A percentile compares a stretch with the other conserved stretches of the same genome.
Conservation (phyloP, 2,888 invertebrate species). For the Xestia ashworthii region DNA sequence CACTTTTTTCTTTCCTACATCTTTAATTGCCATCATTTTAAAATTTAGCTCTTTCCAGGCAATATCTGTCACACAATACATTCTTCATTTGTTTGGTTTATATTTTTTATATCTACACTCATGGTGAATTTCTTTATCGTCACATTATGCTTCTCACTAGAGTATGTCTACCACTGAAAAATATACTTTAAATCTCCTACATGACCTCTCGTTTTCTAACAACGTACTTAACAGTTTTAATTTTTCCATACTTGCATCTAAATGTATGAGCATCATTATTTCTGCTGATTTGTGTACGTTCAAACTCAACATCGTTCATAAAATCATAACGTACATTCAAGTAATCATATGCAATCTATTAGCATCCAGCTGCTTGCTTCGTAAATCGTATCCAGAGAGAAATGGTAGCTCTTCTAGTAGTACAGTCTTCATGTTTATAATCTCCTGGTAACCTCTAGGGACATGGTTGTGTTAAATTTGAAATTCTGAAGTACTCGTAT, state of each 20-base stretch:
- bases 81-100: not conserved
- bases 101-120: not conserved
- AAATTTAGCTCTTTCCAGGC: not conserved
- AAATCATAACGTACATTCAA: not conserved
- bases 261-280: not conserved
- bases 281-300: not conserved
- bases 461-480: not conserved
- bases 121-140: not conserved
- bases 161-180: not conserved
- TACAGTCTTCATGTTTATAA: conserved; percentile 28
- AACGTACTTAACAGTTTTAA: not conserved
- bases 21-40: not conserved
- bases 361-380: conserved; percentile 6
- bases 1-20: not conserved
- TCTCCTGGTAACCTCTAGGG: conserved; percentile 14
- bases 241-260: not conserved
- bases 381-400: conserved; percentile 28
- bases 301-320: conserved; percentile 9
- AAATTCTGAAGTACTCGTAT: not conserved
- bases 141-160: not conserved
- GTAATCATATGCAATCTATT: conserved; percentile 41
- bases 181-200: not conserved
- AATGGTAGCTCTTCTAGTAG: not conserved
- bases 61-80: not conserved
- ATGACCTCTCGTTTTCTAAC: too few relatives aligned